phyloP scores from a whole-genome alignment of 2,113 vertebrate genomes.

The Amblyornis subalaris region DNA sequence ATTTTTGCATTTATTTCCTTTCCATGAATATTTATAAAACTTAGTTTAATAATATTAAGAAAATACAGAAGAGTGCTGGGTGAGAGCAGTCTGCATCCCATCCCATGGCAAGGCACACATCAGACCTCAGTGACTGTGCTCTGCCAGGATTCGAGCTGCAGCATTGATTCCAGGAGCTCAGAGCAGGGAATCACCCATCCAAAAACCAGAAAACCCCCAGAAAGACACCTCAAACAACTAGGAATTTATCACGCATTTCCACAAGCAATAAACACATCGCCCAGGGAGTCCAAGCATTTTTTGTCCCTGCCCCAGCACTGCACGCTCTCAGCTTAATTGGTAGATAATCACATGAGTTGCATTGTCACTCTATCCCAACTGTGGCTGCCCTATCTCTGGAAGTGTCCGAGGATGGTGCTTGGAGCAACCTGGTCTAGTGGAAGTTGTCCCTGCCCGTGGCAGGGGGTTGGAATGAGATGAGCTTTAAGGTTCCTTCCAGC shows the following conservation, averaged over 20 bases:
- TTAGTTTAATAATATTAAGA: not conserved
- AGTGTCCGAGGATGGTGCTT: accelerated
- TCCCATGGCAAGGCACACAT: not conserved
- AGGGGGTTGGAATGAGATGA: not conserved
- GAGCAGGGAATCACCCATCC: not conserved
- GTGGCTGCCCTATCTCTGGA: not conserved
- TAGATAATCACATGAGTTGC: not conserved
- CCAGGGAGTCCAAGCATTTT: not conserved
- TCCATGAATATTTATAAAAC: not conserved
- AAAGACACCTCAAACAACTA: no score
- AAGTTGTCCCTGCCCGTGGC: not conserved
- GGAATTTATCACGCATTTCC: no score
- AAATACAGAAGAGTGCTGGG: not conserved
- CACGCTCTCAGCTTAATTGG: no score
- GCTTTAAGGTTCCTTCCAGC: not conserved
- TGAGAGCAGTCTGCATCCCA: not conserved
- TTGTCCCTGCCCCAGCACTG: not conserved
- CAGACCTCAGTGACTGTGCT: accelerated
- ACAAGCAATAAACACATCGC: not conserved
- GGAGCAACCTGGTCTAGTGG: not conserved
- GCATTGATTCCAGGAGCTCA: not conserved
- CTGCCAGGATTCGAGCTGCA: not conserved
- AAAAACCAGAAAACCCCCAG: not conserved
- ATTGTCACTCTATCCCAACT: not conserved
- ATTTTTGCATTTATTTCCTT: not conserved